These are phyloP conservation scores for Cephus spinipes DNA, from an alignment of 2,888 invertebrate genomes.

Conservation along the genomic window DNA sequence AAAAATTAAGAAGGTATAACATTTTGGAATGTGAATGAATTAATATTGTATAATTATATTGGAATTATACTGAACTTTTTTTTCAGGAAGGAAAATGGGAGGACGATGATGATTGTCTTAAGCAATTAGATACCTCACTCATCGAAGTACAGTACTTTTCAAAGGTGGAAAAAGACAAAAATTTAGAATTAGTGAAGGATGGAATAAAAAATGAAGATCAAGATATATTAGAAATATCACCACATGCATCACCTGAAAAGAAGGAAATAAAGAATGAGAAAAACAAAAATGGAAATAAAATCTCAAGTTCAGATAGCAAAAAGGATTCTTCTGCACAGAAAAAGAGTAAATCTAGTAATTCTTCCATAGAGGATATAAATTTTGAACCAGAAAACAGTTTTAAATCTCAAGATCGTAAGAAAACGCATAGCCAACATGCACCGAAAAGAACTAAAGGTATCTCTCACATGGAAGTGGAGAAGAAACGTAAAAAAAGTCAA, in stretches of 20 bases:
- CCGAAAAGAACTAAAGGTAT: conserved; percentile 9
- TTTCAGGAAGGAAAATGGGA: conserved; percentile 69
- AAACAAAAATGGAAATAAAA: conserved; percentile 23
- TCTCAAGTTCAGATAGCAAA: conserved; percentile 20
- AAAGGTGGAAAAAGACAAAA: conserved; percentile 32
- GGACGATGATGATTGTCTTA: conserved; percentile 76
- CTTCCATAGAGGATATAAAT: conserved; percentile 12
- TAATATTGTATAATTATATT: no score
- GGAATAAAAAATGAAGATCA: background rate
- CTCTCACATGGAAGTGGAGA: conserved; percentile 32
- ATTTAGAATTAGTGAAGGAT: conserved; percentile 49
- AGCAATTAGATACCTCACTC: conserved; percentile 70
- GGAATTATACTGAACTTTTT: background rate
- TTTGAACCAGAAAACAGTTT: conserved; percentile 11
- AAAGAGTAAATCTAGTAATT: conserved; percentile 11
- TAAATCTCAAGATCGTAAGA: conserved; percentile 15
- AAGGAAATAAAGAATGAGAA: conserved; percentile 44
- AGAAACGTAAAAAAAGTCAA: conserved; percentile 10
- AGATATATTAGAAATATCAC: background rate
- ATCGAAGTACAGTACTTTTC: conserved; percentile 64
- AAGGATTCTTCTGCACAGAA: background rate
- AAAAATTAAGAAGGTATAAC: conserved; percentile 49
- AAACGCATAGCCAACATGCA: conserved; percentile 1
- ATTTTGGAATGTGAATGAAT: no score
- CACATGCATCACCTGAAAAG: conserved; percentile 6